Percentiles rank a stretch among this genome's conserved stretches.
Evolutionary conservation across 2,113 vertebrate genomes (phyloP).

Genomic region (Urocolius indicus): DNA sequence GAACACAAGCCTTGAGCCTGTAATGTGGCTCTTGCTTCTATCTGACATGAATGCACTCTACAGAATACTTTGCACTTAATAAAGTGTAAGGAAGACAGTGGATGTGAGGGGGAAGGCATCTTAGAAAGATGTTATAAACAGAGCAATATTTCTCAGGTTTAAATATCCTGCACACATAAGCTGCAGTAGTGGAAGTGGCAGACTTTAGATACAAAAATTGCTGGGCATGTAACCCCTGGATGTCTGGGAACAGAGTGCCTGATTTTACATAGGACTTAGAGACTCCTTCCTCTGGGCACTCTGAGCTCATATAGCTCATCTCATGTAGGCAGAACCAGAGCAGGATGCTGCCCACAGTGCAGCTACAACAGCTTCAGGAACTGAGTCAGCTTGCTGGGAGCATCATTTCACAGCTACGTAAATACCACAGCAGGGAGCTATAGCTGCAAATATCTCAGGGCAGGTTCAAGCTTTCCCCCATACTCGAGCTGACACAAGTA

Average conservation of each 20-base stretch:
- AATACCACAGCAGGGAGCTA: not conserved
- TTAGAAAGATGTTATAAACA: not conserved
- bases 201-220: not conserved
- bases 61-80: not conserved
- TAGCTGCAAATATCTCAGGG: not conserved
- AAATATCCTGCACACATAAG: not conserved
- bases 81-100: not conserved
- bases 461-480: not conserved
- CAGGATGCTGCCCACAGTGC: not conserved
- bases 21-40: not conserved
- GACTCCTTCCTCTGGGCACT: not conserved
- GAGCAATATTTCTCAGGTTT: not conserved
- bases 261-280: not conserved
- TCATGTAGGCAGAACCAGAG: not conserved
- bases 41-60: not conserved
- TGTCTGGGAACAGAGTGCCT: not conserved
- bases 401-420: slow-evolving; percentile 27
- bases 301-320: not conserved
- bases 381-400: slow-evolving; percentile 22
- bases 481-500: not conserved
- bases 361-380: slow-evolving; percentile 4
- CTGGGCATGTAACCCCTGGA: not conserved
- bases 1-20: not conserved
- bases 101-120: not conserved
- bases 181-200: not conserved